Evolutionary conservation across 2,888 invertebrate genomes (phyloP).

Genomic region (Tigriopus californicus): DNA sequence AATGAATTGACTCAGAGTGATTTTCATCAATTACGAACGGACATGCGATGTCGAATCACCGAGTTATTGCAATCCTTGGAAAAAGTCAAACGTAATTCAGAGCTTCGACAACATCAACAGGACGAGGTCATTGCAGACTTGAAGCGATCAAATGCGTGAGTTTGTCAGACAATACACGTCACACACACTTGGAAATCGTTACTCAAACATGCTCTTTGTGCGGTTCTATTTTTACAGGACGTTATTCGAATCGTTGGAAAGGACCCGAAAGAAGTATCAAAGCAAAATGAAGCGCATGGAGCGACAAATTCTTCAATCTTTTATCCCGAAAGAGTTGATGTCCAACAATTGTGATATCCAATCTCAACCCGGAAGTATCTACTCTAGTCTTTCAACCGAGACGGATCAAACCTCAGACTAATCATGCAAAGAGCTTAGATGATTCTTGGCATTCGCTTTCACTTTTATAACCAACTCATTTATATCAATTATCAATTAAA

Average conservation of each 20-base stretch:
- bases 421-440: too few species aligned
- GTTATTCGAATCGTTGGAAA: slow-evolving; percentile 42
- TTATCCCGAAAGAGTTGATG: neutral
- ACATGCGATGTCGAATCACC: slow-evolving; percentile 36
- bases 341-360: too few species aligned
- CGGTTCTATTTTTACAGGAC: slow-evolving; percentile 29
- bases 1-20: neutral
- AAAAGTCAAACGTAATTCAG: slow-evolving; percentile 4
- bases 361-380: too few species aligned
- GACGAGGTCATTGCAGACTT: slow-evolving; percentile 12
- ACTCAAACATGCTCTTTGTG: too few species aligned
- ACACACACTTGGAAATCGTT: neutral
- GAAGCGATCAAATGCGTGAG: slow-evolving; percentile 13
- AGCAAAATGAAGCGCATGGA: slow-evolving; percentile 41
- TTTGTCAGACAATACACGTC: neutral
- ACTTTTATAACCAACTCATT: too few species aligned
- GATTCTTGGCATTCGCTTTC: too few species aligned
- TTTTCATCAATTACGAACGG: slow-evolving; percentile 24
- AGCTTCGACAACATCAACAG: slow-evolving; percentile 6
- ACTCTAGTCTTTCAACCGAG: too few species aligned
- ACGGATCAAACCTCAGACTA: too few species aligned
- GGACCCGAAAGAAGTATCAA: slow-evolving; percentile 45
- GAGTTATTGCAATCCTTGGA: slow-evolving; percentile 5
- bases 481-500: too few species aligned
- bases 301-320: slow-evolving; percentile 37